Evolutionary conservation across 2,113 vertebrate species (phyloP).

Genomic region (Tursiops truncatus): DNA sequence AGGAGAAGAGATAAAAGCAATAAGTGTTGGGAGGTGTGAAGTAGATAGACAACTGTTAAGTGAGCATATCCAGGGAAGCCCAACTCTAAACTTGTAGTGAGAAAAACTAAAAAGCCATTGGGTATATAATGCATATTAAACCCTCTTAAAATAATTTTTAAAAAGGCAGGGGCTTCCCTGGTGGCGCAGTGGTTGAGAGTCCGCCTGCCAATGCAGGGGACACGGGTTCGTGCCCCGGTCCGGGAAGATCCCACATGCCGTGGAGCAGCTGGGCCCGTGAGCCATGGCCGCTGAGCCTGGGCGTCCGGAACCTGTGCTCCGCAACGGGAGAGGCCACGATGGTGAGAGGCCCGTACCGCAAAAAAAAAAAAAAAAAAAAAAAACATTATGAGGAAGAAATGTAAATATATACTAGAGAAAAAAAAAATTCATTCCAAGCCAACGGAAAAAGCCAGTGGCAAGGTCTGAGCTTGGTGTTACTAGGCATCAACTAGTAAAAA

Average conservation of each 20-base stretch:
- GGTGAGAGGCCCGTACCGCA: too few species aligned
- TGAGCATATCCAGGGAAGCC: neutral
- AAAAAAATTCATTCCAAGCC: neutral
- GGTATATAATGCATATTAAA: neutral
- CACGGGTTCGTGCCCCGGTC: too few species aligned
- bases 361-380: too few species aligned
- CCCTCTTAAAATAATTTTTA: neutral
- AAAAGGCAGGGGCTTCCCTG: too few species aligned
- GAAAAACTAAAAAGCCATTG: neutral
- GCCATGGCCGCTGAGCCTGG: too few species aligned
- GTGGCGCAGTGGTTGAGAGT: too few species aligned
- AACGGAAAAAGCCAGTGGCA: neutral
- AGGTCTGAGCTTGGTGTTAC: rapidly evolving
- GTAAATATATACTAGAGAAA: neutral
- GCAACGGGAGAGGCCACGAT: too few species aligned
- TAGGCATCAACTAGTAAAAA: too few species aligned
- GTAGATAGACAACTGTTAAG: neutral
- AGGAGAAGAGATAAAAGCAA: neutral
- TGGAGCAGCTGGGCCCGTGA: too few species aligned
- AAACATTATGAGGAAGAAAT: neutral
- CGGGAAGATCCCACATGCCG: too few species aligned
- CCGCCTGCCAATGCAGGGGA: too few species aligned
- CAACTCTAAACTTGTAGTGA: neutral
- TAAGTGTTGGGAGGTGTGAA: neutral
- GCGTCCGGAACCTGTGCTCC: too few species aligned